Evolutionary conservation across 2,113 vertebrate genomes (phyloP).

Genomic region (Albula goreensis): DNA sequence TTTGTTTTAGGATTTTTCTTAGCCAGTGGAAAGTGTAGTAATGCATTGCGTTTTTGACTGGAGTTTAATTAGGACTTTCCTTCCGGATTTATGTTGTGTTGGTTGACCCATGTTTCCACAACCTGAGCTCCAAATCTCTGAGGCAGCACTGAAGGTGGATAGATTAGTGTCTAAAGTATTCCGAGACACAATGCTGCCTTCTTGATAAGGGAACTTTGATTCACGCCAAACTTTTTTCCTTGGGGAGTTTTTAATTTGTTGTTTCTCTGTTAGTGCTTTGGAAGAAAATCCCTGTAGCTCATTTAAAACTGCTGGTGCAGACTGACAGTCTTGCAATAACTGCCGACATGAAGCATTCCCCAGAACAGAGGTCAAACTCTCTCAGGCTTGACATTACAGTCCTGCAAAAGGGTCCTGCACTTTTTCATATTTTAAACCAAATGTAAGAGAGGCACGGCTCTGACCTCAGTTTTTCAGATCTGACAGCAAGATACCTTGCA

Average conservation of each 20-base stretch:
- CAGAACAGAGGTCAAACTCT: background rate
- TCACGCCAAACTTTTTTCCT: background rate
- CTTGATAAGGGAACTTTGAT: background rate
- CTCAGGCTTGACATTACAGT: background rate
- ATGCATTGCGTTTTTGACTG: no score
- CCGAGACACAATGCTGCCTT: slow-evolving; percentile 13
- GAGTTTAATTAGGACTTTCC: no score
- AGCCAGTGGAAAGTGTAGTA: no score
- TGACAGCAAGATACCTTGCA: background rate
- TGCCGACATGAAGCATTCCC: background rate
- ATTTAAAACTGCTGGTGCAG: background rate
- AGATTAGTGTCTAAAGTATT: background rate
- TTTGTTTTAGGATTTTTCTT: no score
- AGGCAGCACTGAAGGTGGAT: no score
- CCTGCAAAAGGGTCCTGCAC: background rate
- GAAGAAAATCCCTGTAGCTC: background rate
- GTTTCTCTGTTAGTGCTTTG: background rate
- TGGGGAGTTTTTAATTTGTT: background rate
- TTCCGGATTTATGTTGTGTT: no score
- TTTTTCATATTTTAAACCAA: background rate
- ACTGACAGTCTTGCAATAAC: background rate
- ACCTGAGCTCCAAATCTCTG: no score
- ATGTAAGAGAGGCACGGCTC: background rate
- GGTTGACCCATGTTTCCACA: no score
- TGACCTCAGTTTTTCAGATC: background rate